Base-by-base conservation (phyloP, 92 coral and sea anemone genomes). In the Muricea muricata region DNA sequence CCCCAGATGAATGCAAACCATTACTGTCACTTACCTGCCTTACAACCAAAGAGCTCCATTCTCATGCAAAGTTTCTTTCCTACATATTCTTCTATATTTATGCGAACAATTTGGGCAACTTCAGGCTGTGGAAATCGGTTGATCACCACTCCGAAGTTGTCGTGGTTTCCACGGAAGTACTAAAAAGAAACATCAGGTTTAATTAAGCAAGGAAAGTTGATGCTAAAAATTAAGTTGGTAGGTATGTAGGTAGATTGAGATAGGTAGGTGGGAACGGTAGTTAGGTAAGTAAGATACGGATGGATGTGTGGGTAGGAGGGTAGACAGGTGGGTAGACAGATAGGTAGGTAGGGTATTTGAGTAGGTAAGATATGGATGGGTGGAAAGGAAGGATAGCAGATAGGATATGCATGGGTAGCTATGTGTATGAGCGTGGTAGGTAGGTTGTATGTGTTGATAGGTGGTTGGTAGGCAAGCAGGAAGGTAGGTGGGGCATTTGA, bases 91-190 rank as follows among this genome's bases (percentile, higher is more conserved):
- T 18, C 24, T 15, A 52, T 52, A 52, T 52, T 52, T 18, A 52
- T 52, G 60, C 60, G 60, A 52, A 52, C 18, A 18, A 52, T 52
- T 18, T 52, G 60, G 20, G 60, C 60, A 0, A 52, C 20, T 37
- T 40, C 55, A 1, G 55, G 55, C 20, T 40, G 78, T 3, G 24
- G 78, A 37, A 71, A 71, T 40, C 78, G 78, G 34, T 71, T 71
- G 47, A 71, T 71, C 23, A 71, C 78, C 56, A 39, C 30, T 30
- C 78, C 60, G 60, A 18, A 52, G 60, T 52, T 88, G 85, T 94
- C 98, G 7, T 87, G 79, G 74, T 92, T 94, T 15, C 89, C 94
- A 69, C 34, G 91, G 89, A 92, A 86, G 13, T 88, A 90, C 95
- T 90, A 24, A 39, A 69, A 28, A 2, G 5, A 47, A 41, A 52